Evolutionary conservation across 2,797 vertebrate species (phyloP).

Genomic region (Selene dorsalis): DNA sequence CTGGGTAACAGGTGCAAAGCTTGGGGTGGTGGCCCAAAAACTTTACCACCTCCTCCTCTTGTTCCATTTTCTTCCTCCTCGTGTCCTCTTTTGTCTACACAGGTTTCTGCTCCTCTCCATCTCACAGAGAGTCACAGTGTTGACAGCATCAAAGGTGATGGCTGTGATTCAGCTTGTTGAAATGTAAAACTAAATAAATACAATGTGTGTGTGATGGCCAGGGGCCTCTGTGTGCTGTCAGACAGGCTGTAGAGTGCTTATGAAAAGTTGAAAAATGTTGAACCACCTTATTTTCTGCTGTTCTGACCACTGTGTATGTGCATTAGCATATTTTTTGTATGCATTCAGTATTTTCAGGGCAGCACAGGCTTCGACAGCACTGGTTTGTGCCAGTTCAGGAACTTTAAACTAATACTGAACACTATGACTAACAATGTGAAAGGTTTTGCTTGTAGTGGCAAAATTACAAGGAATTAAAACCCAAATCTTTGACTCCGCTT

Average conservation of each 20-base stretch:
- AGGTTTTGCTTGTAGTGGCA: background rate
- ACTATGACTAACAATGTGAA: background rate
- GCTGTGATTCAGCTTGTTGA: background rate
- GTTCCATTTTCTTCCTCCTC: conserved; percentile 11
- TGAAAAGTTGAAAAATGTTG: background rate
- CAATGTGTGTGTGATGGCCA: no score
- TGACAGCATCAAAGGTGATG: background rate
- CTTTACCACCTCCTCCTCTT: background rate
- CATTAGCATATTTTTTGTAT: no score
- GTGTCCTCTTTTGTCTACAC: background rate
- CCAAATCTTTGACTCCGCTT: background rate
- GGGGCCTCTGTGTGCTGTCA: background rate
- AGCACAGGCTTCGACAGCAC: background rate
- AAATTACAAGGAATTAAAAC: background rate
- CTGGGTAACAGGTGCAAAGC: conserved; percentile 46
- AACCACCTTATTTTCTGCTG: background rate
- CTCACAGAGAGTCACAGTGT: background rate
- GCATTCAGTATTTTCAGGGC: no score
- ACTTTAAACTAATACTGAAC: background rate
- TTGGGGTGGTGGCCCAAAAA: conserved; percentile 10
- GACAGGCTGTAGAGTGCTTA: background rate
- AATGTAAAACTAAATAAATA: background rate
- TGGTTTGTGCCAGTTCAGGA: background rate
- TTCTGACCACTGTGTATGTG: background rate
- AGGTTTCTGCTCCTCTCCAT: background rate